Evolutionary conservation across 2,888 invertebrate species (phyloP), one percentile per base, ranked within the genome.

Genomic region (Caenorhabditis sinica): DNA sequence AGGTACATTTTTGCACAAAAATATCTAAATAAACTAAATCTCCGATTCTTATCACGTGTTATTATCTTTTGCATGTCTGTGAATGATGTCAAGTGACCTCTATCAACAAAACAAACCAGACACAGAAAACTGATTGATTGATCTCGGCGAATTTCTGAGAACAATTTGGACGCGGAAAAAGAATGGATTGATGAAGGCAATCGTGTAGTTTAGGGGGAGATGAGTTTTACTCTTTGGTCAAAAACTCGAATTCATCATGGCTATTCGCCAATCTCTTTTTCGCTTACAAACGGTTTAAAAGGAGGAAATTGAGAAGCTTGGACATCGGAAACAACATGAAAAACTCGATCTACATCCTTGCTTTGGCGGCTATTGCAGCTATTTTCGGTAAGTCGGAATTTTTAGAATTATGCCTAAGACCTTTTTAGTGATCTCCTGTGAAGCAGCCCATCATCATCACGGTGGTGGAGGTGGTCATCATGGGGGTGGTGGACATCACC

Each of bases 391-490:
- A 45, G 66, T 58, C n/a, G 2, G 33, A n/a, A 3, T 33, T 49
- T 69, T 15, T 53, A 17, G 15, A 36, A 53, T 9, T 9, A 4
- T 28, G 2, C 17, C 8, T 9, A n/a, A n/a, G n/a, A n/a, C n/a
- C 25, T 25, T 51, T 63, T 43, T 43, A 65, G 63, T 28, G 28
- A 25, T 65, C 17, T 65, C 63, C 1, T 43, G 63, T 65, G 45
- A 65, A 28, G 63, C 63, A 65, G 25, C 43, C 23, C 63, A 65
- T 40, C 51, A 68, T 51, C 68, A 63, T 61, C 73, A 61, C 33
- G 73, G 72, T 28, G 72, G 58, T 20, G 72, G 74, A 61, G 74
- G n/a, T n/a, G n/a, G 74, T 23, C 36, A 69, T 56, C 69, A 72
- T 72, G 73, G 73, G 20, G 73, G 73, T 9, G 74, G 74, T 13